phyloP scores from a whole-genome alignment of 2,113 vertebrate species.

The Orthonyx spaldingii region DNA sequence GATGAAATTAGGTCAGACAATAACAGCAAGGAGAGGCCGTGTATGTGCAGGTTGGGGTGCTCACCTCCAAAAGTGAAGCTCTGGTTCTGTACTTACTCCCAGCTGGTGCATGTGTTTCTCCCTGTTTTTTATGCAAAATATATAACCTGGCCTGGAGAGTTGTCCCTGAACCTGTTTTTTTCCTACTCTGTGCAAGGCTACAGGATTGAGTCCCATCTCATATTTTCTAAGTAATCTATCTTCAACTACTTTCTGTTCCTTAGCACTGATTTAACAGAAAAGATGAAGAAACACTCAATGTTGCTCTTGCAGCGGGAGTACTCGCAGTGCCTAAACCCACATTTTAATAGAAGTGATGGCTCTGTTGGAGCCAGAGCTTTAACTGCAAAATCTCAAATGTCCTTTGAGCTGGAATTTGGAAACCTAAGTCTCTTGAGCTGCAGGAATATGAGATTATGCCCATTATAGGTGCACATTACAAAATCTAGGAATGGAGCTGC shows the following conservation, averaged over 20 bases:
- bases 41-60: not conserved
- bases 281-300: not conserved
- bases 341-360: not conserved
- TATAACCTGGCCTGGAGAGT: not conserved
- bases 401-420: not conserved
- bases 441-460: not conserved
- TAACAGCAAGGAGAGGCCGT: not conserved
- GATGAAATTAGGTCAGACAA: not conserved
- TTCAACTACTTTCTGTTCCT: not conserved
- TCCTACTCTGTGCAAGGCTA: not conserved
- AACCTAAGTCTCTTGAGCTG: not conserved
- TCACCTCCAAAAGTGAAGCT: not conserved
- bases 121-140: not conserved
- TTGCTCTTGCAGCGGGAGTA: not conserved
- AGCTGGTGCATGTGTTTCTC: not conserved
- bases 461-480: not conserved
- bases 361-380: not conserved
- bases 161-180: not conserved
- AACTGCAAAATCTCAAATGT: not conserved
- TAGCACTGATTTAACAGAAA: not conserved
- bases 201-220: not conserved
- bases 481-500: not conserved
- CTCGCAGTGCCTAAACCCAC: not conserved
- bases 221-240: not conserved
- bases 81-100: not conserved